Conservation (phyloP, 2,888 invertebrate species). For the Octonoba sinensis region DNA sequence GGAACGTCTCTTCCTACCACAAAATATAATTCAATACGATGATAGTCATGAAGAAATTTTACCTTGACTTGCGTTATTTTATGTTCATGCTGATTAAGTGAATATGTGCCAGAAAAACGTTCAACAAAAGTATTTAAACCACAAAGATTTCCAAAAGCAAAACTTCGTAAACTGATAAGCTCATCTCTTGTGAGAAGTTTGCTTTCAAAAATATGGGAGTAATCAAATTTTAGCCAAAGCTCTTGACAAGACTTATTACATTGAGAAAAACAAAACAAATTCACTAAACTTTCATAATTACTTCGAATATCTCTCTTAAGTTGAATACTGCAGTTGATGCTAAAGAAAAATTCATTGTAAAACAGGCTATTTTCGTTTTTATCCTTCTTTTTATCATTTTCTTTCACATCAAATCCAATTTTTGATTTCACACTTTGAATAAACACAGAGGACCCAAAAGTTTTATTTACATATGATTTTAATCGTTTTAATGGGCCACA, state of each 20-base stretch:
- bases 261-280: constrained; percentile 21
- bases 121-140: constrained; percentile 59
- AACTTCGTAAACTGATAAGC: constrained; percentile 16
- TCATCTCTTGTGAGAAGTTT: constrained; percentile 7
- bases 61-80: constrained; percentile 58
- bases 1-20: constrained; percentile 22
- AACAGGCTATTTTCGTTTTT: constrained; percentile 16
- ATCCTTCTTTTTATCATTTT: constrained; percentile 1
- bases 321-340: constrained; percentile 10
- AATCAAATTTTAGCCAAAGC: constrained; percentile 17
- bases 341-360: constrained; percentile 23
- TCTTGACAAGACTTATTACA: constrained; percentile 1
- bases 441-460: constrained; percentile 24
- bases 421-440: constrained; percentile 28
- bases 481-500: constrained; percentile 23
- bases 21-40: constrained; percentile 42
- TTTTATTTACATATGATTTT: constrained; percentile 13
- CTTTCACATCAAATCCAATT: constrained; percentile 13
- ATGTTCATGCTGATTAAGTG: constrained; percentile 14
- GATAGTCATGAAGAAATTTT: constrained; percentile 46
- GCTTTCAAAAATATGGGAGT: constrained; percentile 2
- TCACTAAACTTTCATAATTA: constrained; percentile 20
- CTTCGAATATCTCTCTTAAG: constrained; percentile 9
- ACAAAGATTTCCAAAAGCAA: constrained; percentile 62
- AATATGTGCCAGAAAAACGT: constrained; percentile 50